Evolutionary conservation across 2,888 invertebrate species (phyloP), one percentile per base, ranked within the genome.

Genomic region (Antheraea assamensis): DNA sequence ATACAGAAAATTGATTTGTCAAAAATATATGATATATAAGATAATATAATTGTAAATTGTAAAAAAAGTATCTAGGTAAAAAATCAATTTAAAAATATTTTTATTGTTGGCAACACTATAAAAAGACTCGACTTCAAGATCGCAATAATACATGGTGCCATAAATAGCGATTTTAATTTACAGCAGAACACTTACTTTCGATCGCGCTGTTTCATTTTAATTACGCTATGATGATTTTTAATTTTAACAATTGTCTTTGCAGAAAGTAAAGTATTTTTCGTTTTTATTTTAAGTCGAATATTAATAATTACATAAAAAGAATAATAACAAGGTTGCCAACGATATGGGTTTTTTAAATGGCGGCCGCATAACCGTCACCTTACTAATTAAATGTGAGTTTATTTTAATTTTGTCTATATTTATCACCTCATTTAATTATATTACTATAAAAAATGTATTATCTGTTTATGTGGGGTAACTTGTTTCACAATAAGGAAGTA

Each of bases 211-310:
- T 68, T 31, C n/a, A 35, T n/a, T n/a, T 31, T 68, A 68, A 68
- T 68, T 68, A 35, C 13, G n/a, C 35, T 68, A 68, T 21, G 15
- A 68, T 35, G n/a, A 68, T 68, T 68, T 68, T 35, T 35, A 68
- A 68, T 35, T 35, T 68, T 68, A 7, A 35, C 4, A n/a, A 35
- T n/a, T 68, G 64, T 1, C 30, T 30, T 58, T 31, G 3, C 15
- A 30, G 30, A 66, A n/a, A 30, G 31, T 30, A 2, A 31, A n/a
- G 30, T 66, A n/a, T 35, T 10, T 68, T 35, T 35, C 4, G 35
- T 10, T 10, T 68, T 35, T 4, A 66, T 30, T 66, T 66, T 31
- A 2, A 35, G 68, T 35, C 35, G n/a, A 66, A 66, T 66, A 58
- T 24, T 30, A 64, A 30, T 27, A 68, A 35, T 68, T 3, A 2